Base-by-base conservation (phyloP, 2,113 vertebrate species). In the Alethe diademata region DNA sequence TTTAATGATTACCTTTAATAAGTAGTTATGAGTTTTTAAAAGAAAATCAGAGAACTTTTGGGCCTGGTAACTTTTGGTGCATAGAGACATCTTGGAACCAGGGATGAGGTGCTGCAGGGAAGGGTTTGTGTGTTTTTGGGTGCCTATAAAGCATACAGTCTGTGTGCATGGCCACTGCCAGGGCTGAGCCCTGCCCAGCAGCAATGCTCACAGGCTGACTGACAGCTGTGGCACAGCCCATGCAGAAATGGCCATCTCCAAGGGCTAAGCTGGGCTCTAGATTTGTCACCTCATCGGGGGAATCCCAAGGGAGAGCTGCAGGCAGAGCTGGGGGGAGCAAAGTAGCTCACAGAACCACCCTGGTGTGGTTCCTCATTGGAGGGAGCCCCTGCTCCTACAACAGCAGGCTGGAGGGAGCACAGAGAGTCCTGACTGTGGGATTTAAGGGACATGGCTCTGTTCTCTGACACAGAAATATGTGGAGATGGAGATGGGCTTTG, bases 321-420 rank as follows among this genome's bases (percentile, higher is more conserved):
- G 56, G n/a, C 28, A 16, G 62, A 9, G 62, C 40, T 35, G 57
- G 56, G 26, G 50, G 50, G 5, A 28, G 18, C 0, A 0, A 1
- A 14, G 51, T 2, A n/a, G 36, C 54, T 57, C 40, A 9, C 17
- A 24, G 1, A 0, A 4, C 19, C 60, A 20, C 17, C 19, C 5
- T 1, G n/a, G 4, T 15, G 51, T 4, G 36, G 22, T 1, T 71
- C 64, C 19, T 45, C 0, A 0, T 1, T 16, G 17, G 10, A 62
- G 66, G 76, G 10, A 66, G 10, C 4, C 8, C 13, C 47, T 60
- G 38, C 24, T 67, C 47, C n/a, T 11, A 1, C 29, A 19, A 0
- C 2, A 2, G 36, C n/a, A 20, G 54, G n/a, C 62, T 76, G 64
- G 38, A 65, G 0, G 3, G 22, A 40, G 38, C 2, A 0, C 35